These are phyloP conservation scores for Pelobates fuscus DNA, from an alignment of 2,113 vertebrate species.

Conservation along the genomic window DNA sequence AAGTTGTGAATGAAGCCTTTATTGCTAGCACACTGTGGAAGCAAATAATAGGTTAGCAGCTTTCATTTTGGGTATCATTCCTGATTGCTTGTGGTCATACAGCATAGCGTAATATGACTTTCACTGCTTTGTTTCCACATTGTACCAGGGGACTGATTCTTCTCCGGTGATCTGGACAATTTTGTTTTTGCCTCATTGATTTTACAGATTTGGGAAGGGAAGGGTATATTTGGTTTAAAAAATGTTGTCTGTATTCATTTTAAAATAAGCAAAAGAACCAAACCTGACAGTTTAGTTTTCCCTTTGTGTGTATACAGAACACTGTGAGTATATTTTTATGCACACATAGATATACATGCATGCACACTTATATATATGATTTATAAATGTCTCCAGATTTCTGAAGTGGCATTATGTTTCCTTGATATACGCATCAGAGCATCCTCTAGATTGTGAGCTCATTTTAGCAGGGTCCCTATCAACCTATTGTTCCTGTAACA, in stretches of 20 bases:
- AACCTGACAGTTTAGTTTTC: no score
- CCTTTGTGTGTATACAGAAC: no score
- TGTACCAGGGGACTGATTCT: conserved; percentile 46
- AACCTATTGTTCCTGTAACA: no score
- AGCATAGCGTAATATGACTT: conserved; percentile 26
- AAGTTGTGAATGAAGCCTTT: conserved; percentile 44
- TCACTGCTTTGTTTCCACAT: conserved; percentile 54
- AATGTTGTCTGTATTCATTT: background rate
- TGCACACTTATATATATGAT: no score
- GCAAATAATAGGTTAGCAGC: conserved; percentile 45
- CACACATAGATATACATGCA: no score
- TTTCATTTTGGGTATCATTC: conserved; percentile 51
- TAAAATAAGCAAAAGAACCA: background rate
- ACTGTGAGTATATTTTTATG: no score
- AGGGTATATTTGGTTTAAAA: background rate
- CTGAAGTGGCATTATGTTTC: no score
- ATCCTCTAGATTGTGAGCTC: no score
- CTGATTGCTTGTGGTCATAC: conserved; percentile 53
- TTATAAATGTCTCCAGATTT: no score
- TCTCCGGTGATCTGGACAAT: conserved; percentile 41
- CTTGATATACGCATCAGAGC: no score
- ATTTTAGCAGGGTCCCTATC: no score
- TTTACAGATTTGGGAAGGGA: background rate
- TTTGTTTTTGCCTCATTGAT: conserved; percentile 47
- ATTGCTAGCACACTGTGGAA: conserved; percentile 40